phyloP scores from a whole-genome alignment of 2,113 vertebrate genomes.

The Platysteira castanea region DNA sequence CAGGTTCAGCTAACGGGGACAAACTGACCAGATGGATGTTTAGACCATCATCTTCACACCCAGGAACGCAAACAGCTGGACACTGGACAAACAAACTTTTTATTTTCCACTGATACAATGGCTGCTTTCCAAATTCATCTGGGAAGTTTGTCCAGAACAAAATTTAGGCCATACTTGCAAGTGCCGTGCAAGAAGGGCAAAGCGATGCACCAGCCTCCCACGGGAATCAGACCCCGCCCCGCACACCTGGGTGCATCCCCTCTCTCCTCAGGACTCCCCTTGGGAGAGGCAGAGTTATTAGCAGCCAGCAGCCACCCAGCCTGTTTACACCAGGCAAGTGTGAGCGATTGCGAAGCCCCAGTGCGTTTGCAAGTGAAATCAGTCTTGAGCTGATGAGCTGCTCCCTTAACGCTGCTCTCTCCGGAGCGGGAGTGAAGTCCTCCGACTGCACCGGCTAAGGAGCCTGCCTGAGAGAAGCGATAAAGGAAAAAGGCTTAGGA shows the following conservation, averaged over 20 bases:
- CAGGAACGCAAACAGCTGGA: background rate
- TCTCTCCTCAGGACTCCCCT: background rate
- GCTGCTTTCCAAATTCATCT: background rate
- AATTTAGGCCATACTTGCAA: background rate
- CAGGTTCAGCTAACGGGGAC: background rate
- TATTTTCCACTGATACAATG: background rate
- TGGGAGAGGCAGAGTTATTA: background rate
- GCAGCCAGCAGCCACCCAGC: background rate
- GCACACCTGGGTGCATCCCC: rapidly evolving
- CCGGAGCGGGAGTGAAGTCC: background rate
- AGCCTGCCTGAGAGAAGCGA: background rate
- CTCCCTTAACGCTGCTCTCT: background rate
- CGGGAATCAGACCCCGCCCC: rapidly evolving
- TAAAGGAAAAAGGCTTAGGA: background rate
- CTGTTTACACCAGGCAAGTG: background rate
- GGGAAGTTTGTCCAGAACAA: background rate
- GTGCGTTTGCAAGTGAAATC: background rate
- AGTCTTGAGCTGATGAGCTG: background rate
- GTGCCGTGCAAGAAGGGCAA: background rate
- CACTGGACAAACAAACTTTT: background rate
- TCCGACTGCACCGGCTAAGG: background rate
- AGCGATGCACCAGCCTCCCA: rapidly evolving
- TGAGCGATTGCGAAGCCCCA: background rate
- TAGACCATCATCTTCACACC: background rate
- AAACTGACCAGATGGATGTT: background rate